These are phyloP conservation scores for Cricetomys ansorgei DNA, from an alignment of 2,113 vertebrate species.

Conservation along the genomic window DNA sequence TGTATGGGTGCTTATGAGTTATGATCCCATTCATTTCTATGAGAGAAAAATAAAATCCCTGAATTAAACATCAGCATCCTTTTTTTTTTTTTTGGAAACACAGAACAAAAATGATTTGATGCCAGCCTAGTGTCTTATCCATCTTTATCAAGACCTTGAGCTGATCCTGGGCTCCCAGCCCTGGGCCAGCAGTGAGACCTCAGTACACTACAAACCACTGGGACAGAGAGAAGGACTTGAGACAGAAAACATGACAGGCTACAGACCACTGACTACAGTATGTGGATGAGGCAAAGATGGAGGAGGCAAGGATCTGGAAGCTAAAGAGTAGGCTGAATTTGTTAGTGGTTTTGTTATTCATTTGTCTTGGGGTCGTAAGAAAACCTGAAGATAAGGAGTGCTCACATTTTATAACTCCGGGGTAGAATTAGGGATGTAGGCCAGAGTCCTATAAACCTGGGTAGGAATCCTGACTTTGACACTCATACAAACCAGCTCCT, in stretches of 20 bases:
- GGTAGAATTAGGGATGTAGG: not conserved
- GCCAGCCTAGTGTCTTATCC: not conserved
- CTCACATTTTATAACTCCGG: not conserved
- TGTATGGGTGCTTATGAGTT: not conserved
- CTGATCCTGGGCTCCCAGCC: not conserved
- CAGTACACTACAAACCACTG: rapidly evolving
- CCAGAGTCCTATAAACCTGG: not conserved
- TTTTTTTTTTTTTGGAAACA: constrained; percentile 55
- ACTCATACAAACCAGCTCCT: not conserved
- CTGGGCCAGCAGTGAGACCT: not conserved
- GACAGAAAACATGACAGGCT: not conserved
- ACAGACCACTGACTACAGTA: not conserved
- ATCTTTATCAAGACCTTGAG: not conserved
- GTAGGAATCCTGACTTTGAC: not conserved
- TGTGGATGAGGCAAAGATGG: not conserved
- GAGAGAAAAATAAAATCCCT: constrained; percentile 21
- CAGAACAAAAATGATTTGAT: constrained; percentile 23
- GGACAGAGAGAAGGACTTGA: not conserved
- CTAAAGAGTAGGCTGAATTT: not conserved
- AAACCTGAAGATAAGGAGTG: not conserved
- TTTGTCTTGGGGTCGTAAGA: not conserved
- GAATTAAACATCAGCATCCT: constrained; percentile 61
- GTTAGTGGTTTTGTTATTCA: not conserved
- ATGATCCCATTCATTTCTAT: constrained; percentile 36
- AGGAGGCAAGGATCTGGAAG: not conserved